Conservation (phyloP, 2,113 vertebrate species). For the Daphoenositta chrysoptera region DNA sequence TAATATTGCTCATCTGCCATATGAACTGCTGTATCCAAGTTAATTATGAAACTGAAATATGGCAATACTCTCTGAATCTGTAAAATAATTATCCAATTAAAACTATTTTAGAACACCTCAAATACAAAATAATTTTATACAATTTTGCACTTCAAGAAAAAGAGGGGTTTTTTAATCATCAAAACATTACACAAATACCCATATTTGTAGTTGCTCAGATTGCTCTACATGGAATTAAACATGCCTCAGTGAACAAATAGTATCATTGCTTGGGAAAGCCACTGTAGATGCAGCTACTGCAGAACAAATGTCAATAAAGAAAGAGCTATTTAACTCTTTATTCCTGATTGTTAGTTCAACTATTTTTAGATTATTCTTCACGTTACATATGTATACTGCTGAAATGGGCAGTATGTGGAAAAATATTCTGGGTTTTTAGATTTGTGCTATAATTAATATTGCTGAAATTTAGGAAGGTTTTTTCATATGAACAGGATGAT, state of each 20-base stretch:
- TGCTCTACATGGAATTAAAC: neutral
- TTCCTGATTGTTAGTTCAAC: neutral
- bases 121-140: neutral
- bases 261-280: neutral
- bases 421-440: neutral
- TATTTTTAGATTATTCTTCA: neutral
- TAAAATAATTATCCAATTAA: conserved; percentile 55
- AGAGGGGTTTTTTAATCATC: neutral
- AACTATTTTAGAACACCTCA: conserved; percentile 39
- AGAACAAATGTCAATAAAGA: neutral
- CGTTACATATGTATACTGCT: neutral
- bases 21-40: conserved; percentile 48
- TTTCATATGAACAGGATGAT: neutral
- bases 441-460: neutral
- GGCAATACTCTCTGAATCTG: conserved; percentile 38
- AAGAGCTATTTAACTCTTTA: neutral
- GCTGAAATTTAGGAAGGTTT: neutral
- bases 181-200: neutral
- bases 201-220: neutral
- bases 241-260: neutral
- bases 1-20: conserved; percentile 63
- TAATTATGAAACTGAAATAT: conserved; percentile 62
- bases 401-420: neutral
- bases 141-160: neutral
- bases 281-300: neutral